phyloP scores from a whole-genome alignment of 2,113 vertebrate species.

The Steatornis caripensis region DNA sequence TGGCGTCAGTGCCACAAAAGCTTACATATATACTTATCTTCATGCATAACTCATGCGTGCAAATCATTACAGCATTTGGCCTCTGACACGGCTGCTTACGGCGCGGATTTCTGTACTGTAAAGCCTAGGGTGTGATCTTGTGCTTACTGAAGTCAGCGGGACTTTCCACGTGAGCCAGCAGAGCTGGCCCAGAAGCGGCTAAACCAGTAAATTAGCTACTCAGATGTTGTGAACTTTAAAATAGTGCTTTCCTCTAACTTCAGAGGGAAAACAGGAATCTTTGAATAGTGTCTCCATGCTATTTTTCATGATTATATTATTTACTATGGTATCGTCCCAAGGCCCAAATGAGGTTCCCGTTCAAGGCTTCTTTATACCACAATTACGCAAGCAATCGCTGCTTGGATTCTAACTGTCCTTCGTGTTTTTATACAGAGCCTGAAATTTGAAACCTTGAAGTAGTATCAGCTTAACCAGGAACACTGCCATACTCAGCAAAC shows the following conservation, averaged over 20 bases:
- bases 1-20: not conserved
- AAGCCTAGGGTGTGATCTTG: not conserved
- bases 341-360: not conserved
- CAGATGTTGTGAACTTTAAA: not conserved
- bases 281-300: not conserved
- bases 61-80: not conserved
- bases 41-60: not conserved
- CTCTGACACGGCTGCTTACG: not conserved
- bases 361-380: not conserved
- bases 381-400: not conserved
- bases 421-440: not conserved
- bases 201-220: not conserved
- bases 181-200: not conserved
- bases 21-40: not conserved
- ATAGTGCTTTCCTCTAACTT: not conserved
- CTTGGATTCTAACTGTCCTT: not conserved
- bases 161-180: not conserved
- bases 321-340: not conserved
- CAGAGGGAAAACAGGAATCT: not conserved
- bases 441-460: not conserved
- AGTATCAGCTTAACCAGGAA: not conserved
- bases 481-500: not conserved
- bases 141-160: not conserved
- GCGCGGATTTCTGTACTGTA: not conserved
- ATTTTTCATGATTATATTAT: not conserved